These are phyloP conservation scores for Carabus problematicus DNA, from an alignment of 2,888 invertebrate species.

Conservation along the genomic window DNA sequence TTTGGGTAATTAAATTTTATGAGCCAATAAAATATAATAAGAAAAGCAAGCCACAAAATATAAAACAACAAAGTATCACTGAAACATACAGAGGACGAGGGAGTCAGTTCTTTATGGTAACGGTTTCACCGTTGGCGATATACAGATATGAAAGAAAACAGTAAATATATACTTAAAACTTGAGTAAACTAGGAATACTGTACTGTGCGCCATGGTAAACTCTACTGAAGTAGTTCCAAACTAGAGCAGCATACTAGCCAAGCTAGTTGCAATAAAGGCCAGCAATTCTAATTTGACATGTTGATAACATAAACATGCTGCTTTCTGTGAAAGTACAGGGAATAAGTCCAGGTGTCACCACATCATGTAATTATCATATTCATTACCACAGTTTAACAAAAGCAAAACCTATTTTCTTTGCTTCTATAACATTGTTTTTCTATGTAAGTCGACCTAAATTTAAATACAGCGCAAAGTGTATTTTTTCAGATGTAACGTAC, in stretches of 20 bases:
- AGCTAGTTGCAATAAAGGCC: slow-evolving; percentile 20
- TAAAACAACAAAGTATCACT: slow-evolving; percentile 40
- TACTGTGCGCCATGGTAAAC: slow-evolving; percentile 32
- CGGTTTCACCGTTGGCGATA: slow-evolving; percentile 31
- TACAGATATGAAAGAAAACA: slow-evolving; percentile 41
- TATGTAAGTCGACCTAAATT: not conserved
- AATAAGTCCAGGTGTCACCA: slow-evolving; percentile 3
- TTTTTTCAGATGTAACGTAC: no score
- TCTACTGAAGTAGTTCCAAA: slow-evolving; percentile 27
- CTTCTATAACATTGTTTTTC: not conserved
- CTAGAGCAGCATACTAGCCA: not conserved
- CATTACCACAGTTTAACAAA: slow-evolving; percentile 12
- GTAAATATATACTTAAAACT: slow-evolving; percentile 40
- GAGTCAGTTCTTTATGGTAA: slow-evolving; percentile 29
- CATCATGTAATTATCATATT: slow-evolving; percentile 19
- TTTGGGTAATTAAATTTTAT: slow-evolving; percentile 41
- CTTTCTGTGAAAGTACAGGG: not conserved
- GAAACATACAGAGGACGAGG: slow-evolving; percentile 24
- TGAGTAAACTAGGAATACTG: slow-evolving; percentile 20
- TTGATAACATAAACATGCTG: slow-evolving; percentile 30
- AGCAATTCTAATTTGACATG: slow-evolving; percentile 28
- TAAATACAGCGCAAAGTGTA: no score
- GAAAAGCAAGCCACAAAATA: slow-evolving; percentile 39
- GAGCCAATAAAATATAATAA: slow-evolving; percentile 41
- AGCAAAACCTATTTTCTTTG: slow-evolving; percentile 13